Evolutionary conservation across 1,140 invertebrate genomes (phyloP).

Genomic region (Macrocentrus cingulum): DNA sequence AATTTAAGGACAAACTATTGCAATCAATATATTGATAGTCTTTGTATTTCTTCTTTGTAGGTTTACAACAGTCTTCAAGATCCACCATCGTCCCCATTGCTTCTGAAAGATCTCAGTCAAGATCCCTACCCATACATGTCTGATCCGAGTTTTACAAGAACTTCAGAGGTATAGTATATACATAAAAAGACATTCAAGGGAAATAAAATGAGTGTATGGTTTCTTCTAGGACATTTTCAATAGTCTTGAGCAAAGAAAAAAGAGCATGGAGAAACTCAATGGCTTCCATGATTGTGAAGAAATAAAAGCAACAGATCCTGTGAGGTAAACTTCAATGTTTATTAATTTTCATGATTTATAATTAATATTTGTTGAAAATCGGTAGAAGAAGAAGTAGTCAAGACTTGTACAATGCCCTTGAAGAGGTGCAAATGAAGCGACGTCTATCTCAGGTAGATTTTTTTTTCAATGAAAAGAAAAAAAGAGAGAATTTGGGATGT

Average conservation of each 20-base stretch:
- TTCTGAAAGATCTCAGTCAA: slow-evolving; percentile 47
- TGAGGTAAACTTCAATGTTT: slow-evolving; percentile 34
- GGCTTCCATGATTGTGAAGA: slow-evolving; percentile 47
- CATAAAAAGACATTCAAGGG: not conserved
- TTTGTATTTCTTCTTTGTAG: no score
- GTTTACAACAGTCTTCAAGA: slow-evolving; percentile 56
- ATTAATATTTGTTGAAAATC: not conserved
- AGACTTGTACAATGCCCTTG: slow-evolving; percentile 44
- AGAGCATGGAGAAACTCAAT: slow-evolving; percentile 52
- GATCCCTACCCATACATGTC: slow-evolving; percentile 46
- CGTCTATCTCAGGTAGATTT: slow-evolving; percentile 45
- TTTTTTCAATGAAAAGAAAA: slow-evolving; percentile 1
- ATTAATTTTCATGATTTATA: not conserved
- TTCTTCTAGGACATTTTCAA: slow-evolving; percentile 58
- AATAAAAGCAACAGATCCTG: slow-evolving; percentile 36
- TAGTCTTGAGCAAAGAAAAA: slow-evolving; percentile 51
- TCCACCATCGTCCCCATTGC: slow-evolving; percentile 48
- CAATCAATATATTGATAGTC: no score
- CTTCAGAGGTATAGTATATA: slow-evolving; percentile 48
- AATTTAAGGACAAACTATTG: no score
- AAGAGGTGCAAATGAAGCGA: slow-evolving; percentile 47
- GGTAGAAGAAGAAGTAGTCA: slow-evolving; percentile 46
- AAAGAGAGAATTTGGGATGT: no score
- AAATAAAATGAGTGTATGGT: not conserved
- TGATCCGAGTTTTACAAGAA: slow-evolving; percentile 55